Conservation (phyloP, 2,113 vertebrate genomes). For the Scolopax mira region DNA sequence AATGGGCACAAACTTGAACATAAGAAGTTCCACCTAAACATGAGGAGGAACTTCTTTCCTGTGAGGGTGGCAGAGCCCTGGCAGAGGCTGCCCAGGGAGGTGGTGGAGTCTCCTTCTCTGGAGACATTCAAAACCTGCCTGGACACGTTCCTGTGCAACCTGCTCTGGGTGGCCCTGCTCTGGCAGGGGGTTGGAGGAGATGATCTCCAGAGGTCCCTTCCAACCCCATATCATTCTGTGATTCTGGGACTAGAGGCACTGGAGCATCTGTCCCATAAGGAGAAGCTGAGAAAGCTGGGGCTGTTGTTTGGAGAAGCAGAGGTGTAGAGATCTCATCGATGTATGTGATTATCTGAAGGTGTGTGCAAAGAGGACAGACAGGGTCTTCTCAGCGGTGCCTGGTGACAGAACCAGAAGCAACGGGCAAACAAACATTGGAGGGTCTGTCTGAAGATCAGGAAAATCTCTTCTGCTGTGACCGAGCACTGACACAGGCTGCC, state of each 20-base stretch:
- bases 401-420: background rate
- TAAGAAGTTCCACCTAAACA: no score
- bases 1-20: no score
- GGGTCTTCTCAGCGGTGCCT: background rate
- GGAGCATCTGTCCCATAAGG: background rate
- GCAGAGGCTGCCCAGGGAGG: no score
- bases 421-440: rapidly evolving
- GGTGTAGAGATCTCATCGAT: background rate
- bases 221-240: no score
- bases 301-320: background rate
- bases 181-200: no score
- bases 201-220: no score
- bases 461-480: background rate
- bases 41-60: no score
- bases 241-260: background rate
- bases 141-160: no score
- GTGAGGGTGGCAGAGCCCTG: no score
- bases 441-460: background rate
- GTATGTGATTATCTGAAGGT: background rate
- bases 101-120: no score
- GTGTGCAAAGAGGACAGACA: background rate
- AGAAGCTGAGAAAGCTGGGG: background rate
- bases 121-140: no score
- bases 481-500: background rate
- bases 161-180: no score